These are phyloP conservation scores for Raphicerus campestris DNA, from an alignment of 2,113 vertebrate species.

Conservation along the genomic window DNA sequence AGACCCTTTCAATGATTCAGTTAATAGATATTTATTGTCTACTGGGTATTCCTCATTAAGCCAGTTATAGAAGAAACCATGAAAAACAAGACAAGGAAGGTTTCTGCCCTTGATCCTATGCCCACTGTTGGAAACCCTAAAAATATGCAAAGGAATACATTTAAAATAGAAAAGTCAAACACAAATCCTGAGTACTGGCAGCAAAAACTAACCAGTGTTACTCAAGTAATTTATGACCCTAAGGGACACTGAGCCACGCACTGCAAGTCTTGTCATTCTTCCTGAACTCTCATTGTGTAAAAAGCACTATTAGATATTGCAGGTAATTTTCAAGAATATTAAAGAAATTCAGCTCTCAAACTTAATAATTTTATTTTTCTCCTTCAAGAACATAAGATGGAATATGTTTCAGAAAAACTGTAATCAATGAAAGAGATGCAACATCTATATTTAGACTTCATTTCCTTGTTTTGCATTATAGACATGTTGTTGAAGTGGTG, in stretches of 20 bases:
- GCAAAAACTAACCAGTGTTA: constrained; percentile 53
- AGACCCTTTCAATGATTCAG: constrained; percentile 22
- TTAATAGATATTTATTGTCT: constrained; percentile 13
- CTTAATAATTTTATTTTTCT: neutral
- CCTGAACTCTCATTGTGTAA: neutral
- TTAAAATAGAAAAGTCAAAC: neutral
- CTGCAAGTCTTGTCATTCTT: neutral
- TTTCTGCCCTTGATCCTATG: neutral
- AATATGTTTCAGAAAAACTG: neutral
- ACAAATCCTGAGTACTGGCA: constrained; percentile 41
- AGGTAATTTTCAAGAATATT: neutral
- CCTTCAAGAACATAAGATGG: neutral
- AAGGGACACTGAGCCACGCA: neutral
- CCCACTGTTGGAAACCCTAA: constrained; percentile 1
- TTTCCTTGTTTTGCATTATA: neutral
- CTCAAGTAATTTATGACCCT: constrained; percentile 43
- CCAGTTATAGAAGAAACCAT: neutral
- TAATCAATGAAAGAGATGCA: neutral
- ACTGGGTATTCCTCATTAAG: neutral
- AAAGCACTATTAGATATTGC: neutral
- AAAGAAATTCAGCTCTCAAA: constrained; percentile 7
- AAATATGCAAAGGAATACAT: constrained; percentile 6
- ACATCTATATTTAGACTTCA: neutral
- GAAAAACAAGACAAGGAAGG: neutral
- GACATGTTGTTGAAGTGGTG: neutral